phyloP scores from a whole-genome alignment of 2,888 invertebrate species.

The Stenolophus ochropezus region DNA sequence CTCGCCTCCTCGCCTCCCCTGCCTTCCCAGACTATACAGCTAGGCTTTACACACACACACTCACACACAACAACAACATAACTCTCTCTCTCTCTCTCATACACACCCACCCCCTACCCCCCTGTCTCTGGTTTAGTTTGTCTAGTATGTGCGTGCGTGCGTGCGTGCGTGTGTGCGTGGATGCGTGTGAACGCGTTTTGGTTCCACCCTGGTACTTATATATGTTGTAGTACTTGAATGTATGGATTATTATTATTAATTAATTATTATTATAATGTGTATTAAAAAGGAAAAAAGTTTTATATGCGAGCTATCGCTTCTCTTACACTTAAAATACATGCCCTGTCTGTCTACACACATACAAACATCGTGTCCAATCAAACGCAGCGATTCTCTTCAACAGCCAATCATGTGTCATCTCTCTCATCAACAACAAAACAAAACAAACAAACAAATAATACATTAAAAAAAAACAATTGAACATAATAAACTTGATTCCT shows the following conservation, averaged over 20 bases:
- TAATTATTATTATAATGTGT: not conserved
- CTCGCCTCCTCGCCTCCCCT: too few relatives aligned
- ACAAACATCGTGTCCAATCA: not conserved
- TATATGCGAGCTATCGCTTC: not conserved
- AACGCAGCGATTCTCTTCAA: not conserved
- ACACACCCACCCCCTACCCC: too few relatives aligned
- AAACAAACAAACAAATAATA: constrained; percentile 9
- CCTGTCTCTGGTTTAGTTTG: too few relatives aligned
- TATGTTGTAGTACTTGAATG: not conserved
- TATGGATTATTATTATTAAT: not conserved
- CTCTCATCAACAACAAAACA: constrained; percentile 10
- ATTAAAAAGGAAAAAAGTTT: not conserved
- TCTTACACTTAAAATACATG: not conserved
- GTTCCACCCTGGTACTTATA: not conserved
- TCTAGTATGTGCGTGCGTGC: not conserved
- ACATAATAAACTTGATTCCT: constrained; percentile 50
- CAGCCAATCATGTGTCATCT: constrained; percentile 23
- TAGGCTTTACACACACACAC: too few relatives aligned
- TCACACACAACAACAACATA: too few relatives aligned
- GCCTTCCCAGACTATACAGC: too few relatives aligned
- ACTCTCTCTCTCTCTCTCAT: too few relatives aligned
- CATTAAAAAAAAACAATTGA: constrained; percentile 23
- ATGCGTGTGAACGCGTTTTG: not conserved
- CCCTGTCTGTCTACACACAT: not conserved
- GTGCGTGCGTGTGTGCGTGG: not conserved